Percentiles rank a stretch among this genome's conserved stretches.
phyloP scores from a whole-genome alignment of 2,888 invertebrate species.

The Dendrolimus pini region DNA sequence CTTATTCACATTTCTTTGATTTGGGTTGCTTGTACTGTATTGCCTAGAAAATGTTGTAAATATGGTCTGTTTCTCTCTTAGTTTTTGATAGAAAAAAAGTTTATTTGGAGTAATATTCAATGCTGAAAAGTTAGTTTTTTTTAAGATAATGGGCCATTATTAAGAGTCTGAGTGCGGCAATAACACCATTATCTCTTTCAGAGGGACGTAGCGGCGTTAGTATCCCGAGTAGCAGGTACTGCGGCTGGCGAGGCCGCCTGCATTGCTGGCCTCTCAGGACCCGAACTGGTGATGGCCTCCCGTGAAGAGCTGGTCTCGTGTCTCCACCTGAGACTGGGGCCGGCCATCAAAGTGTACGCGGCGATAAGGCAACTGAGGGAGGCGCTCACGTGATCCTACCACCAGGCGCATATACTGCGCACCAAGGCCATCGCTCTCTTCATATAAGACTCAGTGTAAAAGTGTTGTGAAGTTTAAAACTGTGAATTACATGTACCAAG shows the following conservation, averaged over 20 bases:
- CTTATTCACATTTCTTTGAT: too few species aligned
- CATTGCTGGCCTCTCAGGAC: constrained; percentile 83
- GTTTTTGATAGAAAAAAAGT: too few species aligned
- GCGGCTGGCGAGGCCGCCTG: constrained; percentile 42
- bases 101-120: too few species aligned
- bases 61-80: too few species aligned
- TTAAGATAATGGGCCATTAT: too few species aligned
- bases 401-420: constrained; percentile 3
- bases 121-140: too few species aligned
- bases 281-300: constrained; percentile 87
- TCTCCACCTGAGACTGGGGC: constrained; percentile 88
- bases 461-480: too few species aligned
- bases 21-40: too few species aligned
- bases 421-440: constrained; percentile 5
- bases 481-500: too few species aligned
- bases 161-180: too few species aligned
- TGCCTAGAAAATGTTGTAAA: too few species aligned
- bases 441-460: not conserved
- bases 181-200: constrained; percentile 21
- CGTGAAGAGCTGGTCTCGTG: constrained; percentile 87
- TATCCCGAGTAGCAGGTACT: constrained; percentile 42
- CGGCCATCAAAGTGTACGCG: constrained; percentile 82
- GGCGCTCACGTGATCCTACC: constrained; percentile 28
- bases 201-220: constrained; percentile 43
- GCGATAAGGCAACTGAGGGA: constrained; percentile 48